Base-by-base conservation (phyloP, 2,797 vertebrate species). In the Pseudomugil tenellus region DNA sequence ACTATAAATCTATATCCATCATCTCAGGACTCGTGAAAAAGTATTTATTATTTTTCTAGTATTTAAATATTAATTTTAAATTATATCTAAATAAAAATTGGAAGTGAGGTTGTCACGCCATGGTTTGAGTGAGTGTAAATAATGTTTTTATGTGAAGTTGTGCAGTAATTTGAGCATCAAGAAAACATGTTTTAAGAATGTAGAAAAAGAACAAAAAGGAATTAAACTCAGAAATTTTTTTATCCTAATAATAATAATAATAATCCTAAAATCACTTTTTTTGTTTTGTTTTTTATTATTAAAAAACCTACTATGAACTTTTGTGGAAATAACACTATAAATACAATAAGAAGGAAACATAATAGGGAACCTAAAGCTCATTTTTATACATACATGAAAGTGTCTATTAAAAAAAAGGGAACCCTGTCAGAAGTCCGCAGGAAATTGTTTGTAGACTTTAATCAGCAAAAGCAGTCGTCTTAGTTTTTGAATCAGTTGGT, bases 371-470 rank as follows among this genome's bases (percentile, higher is more conserved):
- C 11, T 13, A 25, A 16, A 6, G 28, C 25, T 26, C 4, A 2
- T 4, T 52, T 26, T 26, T 52, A 52, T 13, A 25, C 12, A 52
- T 6, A 17, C 5, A 52, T 28, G 49, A 28, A 28, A 28, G 49
- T 6, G 14, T 52, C 25, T 26, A 14, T 16, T 7, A 4, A 49
- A 9, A 52, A 26, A 21, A 52, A 8, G 14, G 6, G 2, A 52
- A 52, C 28, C 26, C 13, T 0, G 52, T 32, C 25, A 28, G 63
- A 43, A 23, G 26, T 55, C 52, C 39, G 53, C 39, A 53, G 14
- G 32, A 32, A 31, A 31, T 52, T 21, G 17, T 66, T 49, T 66
- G 29, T 41, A 21, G 64, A 16, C 23, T 48, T 9, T 9, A 57
- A 57, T 46, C 29, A 48, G 21, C 21, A 49, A 49, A 25, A 23